Percentiles rank a stretch among this genome's conserved stretches.
phyloP scores from a whole-genome alignment of 2,888 invertebrate genomes.

The Omphaloscelis lunosa region DNA sequence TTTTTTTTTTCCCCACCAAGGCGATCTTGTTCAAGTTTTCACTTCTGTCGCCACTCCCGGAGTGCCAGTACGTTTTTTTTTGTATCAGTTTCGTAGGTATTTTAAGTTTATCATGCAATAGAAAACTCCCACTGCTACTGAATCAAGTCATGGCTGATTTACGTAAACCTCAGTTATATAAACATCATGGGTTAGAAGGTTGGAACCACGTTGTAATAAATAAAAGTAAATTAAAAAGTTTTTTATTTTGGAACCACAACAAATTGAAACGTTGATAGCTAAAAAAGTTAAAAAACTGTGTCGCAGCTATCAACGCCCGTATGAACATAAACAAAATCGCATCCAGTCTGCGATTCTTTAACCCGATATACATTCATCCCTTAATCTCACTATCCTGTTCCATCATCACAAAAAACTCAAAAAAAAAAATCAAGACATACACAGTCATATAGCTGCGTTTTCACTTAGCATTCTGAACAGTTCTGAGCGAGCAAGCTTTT shows the following conservation, averaged over 20 bases:
- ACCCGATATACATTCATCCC: neutral
- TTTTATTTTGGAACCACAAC: no score
- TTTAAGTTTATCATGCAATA: neutral
- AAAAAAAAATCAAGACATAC: neutral
- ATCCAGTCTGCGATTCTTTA: neutral
- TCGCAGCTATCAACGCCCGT: no score
- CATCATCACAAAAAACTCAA: neutral
- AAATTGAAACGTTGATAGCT: no score
- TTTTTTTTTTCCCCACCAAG: no score
- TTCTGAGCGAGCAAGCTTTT: no score
- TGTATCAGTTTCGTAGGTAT: neutral
- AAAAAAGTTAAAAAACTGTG: no score
- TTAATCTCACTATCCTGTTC: slow-evolving; percentile 3
- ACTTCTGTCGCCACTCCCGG: no score
- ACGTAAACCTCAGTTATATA: neutral
- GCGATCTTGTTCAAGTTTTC: no score
- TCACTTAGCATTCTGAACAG: no score
- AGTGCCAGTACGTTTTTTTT: no score
- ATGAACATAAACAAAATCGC: neutral
- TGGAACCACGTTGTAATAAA: neutral
- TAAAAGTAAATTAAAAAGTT: neutral
- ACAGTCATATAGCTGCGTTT: no score
- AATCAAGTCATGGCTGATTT: neutral
- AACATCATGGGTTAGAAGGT: neutral
- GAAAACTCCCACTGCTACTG: neutral